These are phyloP conservation scores for Diachasmimorpha longicaudata DNA, from an alignment of 1,140 invertebrate genomes.

Conservation along the genomic window DNA sequence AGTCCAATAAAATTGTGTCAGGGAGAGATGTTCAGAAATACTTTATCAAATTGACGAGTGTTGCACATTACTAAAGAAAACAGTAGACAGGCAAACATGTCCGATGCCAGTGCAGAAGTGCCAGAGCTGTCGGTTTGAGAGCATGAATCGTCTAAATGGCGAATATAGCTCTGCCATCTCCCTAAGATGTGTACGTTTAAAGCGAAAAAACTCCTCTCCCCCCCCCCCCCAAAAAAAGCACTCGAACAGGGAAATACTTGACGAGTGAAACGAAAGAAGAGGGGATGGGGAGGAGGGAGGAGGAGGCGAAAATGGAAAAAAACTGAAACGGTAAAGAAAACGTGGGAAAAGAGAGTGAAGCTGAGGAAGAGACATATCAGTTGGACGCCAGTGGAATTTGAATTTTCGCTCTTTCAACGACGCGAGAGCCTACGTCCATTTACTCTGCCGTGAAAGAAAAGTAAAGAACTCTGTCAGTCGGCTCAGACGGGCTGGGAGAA, in stretches of 20 bases:
- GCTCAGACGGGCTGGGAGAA: conserved; percentile 11
- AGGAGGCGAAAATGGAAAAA: neutral
- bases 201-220: conserved; percentile 34
- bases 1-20: no score
- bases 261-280: neutral
- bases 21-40: no score
- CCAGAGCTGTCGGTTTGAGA: conserved; percentile 10
- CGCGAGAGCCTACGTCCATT: conserved; percentile 28
- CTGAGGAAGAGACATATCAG: conserved; percentile 2
- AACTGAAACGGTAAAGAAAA: conserved; percentile 8
- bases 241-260: conserved; percentile 14
- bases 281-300: no score
- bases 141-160: conserved; percentile 31
- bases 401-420: conserved; percentile 32
- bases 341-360: conserved; percentile 14
- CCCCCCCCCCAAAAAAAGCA: conserved; percentile 24
- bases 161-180: conserved; percentile 20
- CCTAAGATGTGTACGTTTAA: conserved; percentile 22
- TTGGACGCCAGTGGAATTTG: conserved; percentile 26
- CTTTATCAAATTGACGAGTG: no score
- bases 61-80: neutral
- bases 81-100: conserved; percentile 19
- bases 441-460: conserved; percentile 34
- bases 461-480: conserved; percentile 24
- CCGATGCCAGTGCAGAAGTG: conserved; percentile 7